Evolutionary conservation across 2,888 invertebrate species (phyloP).

Genomic region (Acronicta psi): DNA sequence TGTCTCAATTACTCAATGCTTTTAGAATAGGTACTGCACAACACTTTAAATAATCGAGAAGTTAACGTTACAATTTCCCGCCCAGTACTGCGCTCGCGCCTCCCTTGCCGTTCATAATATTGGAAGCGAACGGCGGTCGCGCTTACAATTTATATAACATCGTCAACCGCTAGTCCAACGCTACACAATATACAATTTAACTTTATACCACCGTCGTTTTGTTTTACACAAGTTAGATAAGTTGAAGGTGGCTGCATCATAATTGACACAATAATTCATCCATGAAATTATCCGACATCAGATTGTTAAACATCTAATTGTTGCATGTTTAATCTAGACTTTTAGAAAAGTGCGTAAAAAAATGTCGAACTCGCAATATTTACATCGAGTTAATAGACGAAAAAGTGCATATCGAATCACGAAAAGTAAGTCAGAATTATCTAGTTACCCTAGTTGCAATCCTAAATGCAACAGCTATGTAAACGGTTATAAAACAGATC

Average conservation of each 20-base stretch:
- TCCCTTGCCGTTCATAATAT: constrained; percentile 71
- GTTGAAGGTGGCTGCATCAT: constrained; percentile 70
- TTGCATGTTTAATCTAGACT: constrained; percentile 6
- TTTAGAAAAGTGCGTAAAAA: constrained; percentile 50
- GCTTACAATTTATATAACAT: constrained; percentile 82
- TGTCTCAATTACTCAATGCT: constrained; percentile 51
- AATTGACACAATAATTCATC: constrained; percentile 69
- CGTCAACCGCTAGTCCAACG: constrained; percentile 65
- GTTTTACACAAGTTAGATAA: constrained; percentile 82
- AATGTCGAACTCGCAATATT: constrained; percentile 14
- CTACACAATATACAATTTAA: constrained; percentile 75
- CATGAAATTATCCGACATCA: constrained; percentile 70
- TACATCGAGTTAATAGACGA: too few species aligned
- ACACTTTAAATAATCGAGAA: constrained; percentile 53
- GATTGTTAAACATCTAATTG: constrained; percentile 49
- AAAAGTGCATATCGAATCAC: constrained; percentile 49
- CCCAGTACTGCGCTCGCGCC: constrained; percentile 72
- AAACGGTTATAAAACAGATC: not conserved
- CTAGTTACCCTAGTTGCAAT: constrained; percentile 21
- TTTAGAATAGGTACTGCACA: constrained; percentile 48
- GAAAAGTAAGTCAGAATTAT: constrained; percentile 45
- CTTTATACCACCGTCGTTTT: constrained; percentile 74
- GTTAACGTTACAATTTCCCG: constrained; percentile 63
- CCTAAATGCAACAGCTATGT: not conserved
- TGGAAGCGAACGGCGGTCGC: constrained; percentile 74